Evolutionary conservation across 1,140 invertebrate genomes (phyloP).

Genomic region (Zaprionus tsacasi): DNA sequence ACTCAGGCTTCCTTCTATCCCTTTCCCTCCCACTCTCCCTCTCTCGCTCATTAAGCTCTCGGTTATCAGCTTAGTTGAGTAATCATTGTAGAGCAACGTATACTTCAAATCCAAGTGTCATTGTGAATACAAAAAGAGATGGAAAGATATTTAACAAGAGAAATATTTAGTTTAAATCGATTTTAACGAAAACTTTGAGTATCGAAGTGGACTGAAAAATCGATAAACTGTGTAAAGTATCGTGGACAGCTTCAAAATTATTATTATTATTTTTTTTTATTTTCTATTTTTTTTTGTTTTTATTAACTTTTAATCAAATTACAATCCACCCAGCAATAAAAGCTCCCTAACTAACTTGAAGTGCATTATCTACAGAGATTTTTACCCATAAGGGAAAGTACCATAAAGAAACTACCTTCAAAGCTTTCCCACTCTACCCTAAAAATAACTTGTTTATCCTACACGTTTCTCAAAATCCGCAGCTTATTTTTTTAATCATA

Average conservation of each 20-base stretch:
- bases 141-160: background rate
- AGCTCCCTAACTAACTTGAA: too few relatives aligned
- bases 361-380: too few relatives aligned
- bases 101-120: background rate
- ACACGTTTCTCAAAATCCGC: background rate
- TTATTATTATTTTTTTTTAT: too few relatives aligned
- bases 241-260: too few relatives aligned
- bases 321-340: too few relatives aligned
- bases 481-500: background rate
- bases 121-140: background rate
- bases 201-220: too few relatives aligned
- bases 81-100: slow-evolving; percentile 40
- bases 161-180: too few relatives aligned
- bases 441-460: background rate
- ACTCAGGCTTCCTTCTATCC: background rate
- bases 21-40: background rate
- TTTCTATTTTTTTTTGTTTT: too few relatives aligned
- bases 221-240: too few relatives aligned
- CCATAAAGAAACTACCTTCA: background rate
- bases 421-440: background rate
- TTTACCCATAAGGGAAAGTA: too few relatives aligned
- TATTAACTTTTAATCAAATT: too few relatives aligned
- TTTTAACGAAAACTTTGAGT: too few relatives aligned
- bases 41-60: background rate
- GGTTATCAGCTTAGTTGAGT: slow-evolving; percentile 69